These are phyloP conservation scores for Melitaea cinxia DNA, from an alignment of 1,140 invertebrate genomes.

Conservation along the genomic window DNA sequence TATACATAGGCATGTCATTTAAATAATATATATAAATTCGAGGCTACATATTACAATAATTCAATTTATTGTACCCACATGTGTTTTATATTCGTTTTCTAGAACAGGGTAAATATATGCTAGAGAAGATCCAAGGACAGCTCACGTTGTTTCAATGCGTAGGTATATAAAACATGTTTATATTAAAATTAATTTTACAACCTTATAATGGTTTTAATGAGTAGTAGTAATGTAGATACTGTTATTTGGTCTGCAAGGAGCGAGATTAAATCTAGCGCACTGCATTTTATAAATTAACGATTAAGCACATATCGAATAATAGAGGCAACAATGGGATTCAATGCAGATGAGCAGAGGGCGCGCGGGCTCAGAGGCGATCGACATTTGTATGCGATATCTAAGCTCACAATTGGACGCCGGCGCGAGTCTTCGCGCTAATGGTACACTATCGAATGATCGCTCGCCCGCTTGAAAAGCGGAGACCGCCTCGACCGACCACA, in stretches of 20 bases:
- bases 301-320: conserved; percentile 73
- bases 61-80: conserved; percentile 1
- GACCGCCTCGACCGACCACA: conserved; percentile 71
- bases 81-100: conserved; percentile 3
- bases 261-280: conserved; percentile 51
- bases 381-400: conserved; percentile 82
- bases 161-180: neutral
- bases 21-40: conserved; percentile 10
- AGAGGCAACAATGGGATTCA: conserved; percentile 79
- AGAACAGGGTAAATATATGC: neutral
- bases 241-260: conserved; percentile 29
- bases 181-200: too few species aligned
- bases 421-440: conserved; percentile 79
- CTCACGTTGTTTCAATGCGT: neutral
- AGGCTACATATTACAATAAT: conserved; percentile 7
- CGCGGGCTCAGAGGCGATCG: conserved; percentile 61
- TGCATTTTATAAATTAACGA: conserved; percentile 74
- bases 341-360: conserved; percentile 74
- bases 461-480: conserved; percentile 63
- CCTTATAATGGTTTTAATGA: too few species aligned
- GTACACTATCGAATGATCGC: conserved; percentile 77
- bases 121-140: neutral
- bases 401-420: conserved; percentile 79
- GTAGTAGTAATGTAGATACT: too few species aligned
- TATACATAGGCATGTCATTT: neutral